Evolutionary conservation across 1,140 invertebrate genomes (phyloP).

Genomic region (Drosophila lini): DNA sequence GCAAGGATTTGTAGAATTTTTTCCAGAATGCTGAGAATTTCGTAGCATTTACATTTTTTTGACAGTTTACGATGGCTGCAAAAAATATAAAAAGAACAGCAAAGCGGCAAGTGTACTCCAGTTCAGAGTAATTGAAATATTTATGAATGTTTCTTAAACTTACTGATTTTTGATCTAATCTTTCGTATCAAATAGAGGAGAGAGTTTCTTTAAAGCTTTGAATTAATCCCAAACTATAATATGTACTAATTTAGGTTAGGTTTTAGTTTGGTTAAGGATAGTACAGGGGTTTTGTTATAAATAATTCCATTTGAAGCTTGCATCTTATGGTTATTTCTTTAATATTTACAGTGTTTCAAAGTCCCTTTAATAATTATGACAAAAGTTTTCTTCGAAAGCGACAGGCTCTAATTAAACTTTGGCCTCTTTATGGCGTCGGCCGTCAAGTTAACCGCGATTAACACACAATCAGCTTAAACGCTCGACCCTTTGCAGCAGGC

Average conservation of each 20-base stretch:
- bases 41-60: constrained; percentile 39
- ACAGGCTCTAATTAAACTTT: constrained; percentile 54
- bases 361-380: constrained; percentile 28
- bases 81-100: not conserved
- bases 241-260: no score
- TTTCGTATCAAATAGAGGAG: no score
- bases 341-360: not conserved
- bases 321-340: not conserved
- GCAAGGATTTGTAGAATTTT: constrained; percentile 43
- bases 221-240: no score
- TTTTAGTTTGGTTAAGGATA: not conserved
- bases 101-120: not conserved
- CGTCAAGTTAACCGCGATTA: constrained; percentile 60
- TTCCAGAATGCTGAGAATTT: constrained; percentile 36
- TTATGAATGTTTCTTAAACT: constrained; percentile 6
- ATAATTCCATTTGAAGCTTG: not conserved
- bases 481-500: constrained; percentile 38
- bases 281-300: not conserved
- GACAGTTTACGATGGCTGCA: constrained; percentile 29
- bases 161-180: not conserved
- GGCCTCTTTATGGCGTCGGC: constrained; percentile 23
- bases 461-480: constrained; percentile 70
- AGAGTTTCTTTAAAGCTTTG: no score
- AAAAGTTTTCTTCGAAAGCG: constrained; percentile 19
- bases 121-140: constrained; percentile 37